phyloP scores from a whole-genome alignment of 1,140 invertebrate species.

The Microplitis mediator region DNA sequence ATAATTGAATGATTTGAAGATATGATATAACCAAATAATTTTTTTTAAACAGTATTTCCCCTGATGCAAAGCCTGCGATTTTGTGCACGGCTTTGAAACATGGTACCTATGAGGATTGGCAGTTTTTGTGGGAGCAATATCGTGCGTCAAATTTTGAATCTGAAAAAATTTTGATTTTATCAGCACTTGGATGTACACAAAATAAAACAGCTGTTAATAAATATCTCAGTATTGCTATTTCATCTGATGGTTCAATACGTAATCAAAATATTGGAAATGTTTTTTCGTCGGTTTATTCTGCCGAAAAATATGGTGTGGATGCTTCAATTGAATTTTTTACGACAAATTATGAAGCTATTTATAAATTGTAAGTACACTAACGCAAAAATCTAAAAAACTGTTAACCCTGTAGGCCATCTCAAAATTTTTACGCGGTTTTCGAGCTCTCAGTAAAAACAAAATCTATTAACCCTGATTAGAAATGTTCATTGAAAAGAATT shows the following conservation, averaged over 20 bases:
- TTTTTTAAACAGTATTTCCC: conserved; percentile 51
- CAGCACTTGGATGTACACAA: conserved; percentile 65
- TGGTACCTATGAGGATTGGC: conserved; percentile 62
- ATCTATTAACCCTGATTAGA: too few relatives aligned
- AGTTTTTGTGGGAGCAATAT: conserved; percentile 65
- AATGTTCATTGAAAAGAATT: too few relatives aligned
- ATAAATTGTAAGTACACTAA: conserved; percentile 57
- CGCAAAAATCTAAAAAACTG: background rate
- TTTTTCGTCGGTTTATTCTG: conserved; percentile 56
- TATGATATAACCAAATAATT: background rate
- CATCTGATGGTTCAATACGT: conserved; percentile 57
- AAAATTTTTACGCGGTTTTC: too few relatives aligned
- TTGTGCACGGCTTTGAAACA: conserved; percentile 66
- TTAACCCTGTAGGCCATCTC: background rate
- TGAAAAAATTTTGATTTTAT: conserved; percentile 68
- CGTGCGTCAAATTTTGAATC: conserved; percentile 61
- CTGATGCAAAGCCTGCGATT: conserved; percentile 58
- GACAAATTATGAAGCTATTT: conserved; percentile 55
- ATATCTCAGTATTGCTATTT: conserved; percentile 60
- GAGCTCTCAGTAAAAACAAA: too few relatives aligned
- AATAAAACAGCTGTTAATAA: conserved; percentile 51
- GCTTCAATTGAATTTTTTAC: conserved; percentile 63
- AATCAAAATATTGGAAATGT: conserved; percentile 61
- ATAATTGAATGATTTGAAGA: background rate
- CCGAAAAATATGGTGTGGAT: conserved; percentile 59